These are phyloP conservation scores for Blastobasis adustella DNA, from an alignment of 2,888 invertebrate genomes.

Conservation along the genomic window DNA sequence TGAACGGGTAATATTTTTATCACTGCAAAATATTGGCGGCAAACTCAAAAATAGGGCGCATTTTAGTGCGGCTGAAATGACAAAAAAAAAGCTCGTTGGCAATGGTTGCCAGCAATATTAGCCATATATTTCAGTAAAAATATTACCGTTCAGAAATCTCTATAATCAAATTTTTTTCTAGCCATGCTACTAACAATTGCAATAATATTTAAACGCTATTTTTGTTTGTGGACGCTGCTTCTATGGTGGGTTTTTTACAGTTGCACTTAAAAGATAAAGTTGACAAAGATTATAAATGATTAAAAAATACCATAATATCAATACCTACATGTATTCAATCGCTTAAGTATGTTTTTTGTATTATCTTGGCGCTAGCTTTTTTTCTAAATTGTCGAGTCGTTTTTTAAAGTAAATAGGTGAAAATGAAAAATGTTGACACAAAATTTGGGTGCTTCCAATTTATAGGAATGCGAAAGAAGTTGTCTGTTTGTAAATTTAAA, in stretches of 20 bases:
- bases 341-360: slow-evolving; percentile 23
- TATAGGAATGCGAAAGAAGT: slow-evolving; percentile 33
- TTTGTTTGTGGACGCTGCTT: slow-evolving; percentile 70
- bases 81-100: no score
- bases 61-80: no score
- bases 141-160: no score
- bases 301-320: slow-evolving; percentile 11
- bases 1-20: no score
- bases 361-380: slow-evolving; percentile 44
- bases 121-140: no score
- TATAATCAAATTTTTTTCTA: no score
- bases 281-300: slow-evolving; percentile 77
- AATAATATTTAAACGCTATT: slow-evolving; percentile 20
- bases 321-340: slow-evolving; percentile 13
- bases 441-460: slow-evolving; percentile 55
- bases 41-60: no score
- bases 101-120: no score
- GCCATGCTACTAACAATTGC: not conserved
- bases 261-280: slow-evolving; percentile 75
- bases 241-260: slow-evolving; percentile 63
- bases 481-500: slow-evolving; percentile 5
- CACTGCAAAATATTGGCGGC: no score
- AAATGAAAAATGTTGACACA: slow-evolving; percentile 21
- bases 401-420: slow-evolving; percentile 6
- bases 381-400: slow-evolving; percentile 22